phyloP scores from a whole-genome alignment of 2,113 vertebrate species.

The Syrmaticus mikado region DNA sequence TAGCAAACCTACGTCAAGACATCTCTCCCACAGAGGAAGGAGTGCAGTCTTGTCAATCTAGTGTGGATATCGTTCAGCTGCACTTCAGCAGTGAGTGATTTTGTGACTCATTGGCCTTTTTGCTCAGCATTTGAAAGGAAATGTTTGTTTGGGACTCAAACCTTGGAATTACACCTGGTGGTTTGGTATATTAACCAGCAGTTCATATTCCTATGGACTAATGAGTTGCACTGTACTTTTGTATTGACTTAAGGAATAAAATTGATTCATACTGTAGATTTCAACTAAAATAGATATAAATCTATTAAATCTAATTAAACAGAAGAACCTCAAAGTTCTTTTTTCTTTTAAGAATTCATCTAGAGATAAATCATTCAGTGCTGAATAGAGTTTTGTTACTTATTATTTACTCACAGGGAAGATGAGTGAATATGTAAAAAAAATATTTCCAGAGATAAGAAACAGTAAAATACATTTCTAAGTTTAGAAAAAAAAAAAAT shows the following conservation, averaged over 20 bases:
- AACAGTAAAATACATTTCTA: neutral
- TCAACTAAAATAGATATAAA: neutral
- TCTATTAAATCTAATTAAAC: neutral
- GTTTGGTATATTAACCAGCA: neutral
- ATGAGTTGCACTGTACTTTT: neutral
- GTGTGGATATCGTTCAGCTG: neutral
- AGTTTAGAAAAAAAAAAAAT: neutral
- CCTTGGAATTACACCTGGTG: neutral
- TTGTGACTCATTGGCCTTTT: neutral
- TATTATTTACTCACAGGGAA: neutral
- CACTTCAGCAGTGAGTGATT: neutral
- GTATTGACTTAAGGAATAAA: neutral
- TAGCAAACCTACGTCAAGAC: neutral
- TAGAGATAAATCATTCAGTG: neutral
- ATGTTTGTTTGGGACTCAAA: neutral
- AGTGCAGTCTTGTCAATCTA: fast-evolving
- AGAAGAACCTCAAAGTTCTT: neutral
- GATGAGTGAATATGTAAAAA: neutral
- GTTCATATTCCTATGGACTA: neutral
- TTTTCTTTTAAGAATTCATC: neutral
- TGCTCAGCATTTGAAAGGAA: neutral
- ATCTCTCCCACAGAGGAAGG: neutral
- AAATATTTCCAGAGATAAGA: neutral
- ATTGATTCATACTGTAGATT: neutral
- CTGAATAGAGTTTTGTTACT: neutral